Percentiles rank a stretch among this genome's conserved stretches.
Evolutionary conservation across 2,888 invertebrate species (phyloP).

Genomic region (Brenthis hecate): DNA sequence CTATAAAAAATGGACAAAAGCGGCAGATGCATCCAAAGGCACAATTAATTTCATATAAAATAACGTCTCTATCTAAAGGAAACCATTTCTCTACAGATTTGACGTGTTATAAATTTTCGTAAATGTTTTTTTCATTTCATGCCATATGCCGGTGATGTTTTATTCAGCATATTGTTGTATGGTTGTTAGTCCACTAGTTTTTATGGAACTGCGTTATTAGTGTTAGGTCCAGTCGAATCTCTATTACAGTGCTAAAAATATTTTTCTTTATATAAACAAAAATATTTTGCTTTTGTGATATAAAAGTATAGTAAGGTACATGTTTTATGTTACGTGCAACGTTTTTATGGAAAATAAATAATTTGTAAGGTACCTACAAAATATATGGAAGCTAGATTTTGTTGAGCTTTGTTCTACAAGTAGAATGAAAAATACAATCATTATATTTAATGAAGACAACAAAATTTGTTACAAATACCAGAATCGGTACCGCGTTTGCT

Average conservation of each 20-base stretch:
- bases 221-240: conserved; percentile 17
- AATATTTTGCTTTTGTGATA: conserved; percentile 13
- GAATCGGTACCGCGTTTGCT: no score
- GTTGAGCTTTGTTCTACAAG: neutral
- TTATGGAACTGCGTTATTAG: conserved; percentile 29
- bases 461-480: no score
- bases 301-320: neutral
- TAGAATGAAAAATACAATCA: no score
- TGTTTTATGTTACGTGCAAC: neutral
- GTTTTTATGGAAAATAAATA: neutral
- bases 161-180: conserved; percentile 48
- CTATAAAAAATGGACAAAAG: conserved; percentile 62
- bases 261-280: conserved; percentile 12
- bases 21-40: conserved; percentile 72
- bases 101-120: conserved; percentile 80
- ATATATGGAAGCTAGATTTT: neutral
- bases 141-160: conserved; percentile 60
- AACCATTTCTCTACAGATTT: conserved; percentile 77
- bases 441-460: no score
- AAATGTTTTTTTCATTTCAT: conserved; percentile 56
- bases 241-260: conserved; percentile 13
- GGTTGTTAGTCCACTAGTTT: conserved; percentile 38
- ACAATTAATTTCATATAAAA: conserved; percentile 78
- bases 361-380: no score
- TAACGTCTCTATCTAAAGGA: conserved; percentile 76